Conservation (phyloP, 2,113 vertebrate genomes). For the Ranitomeya imitator region DNA sequence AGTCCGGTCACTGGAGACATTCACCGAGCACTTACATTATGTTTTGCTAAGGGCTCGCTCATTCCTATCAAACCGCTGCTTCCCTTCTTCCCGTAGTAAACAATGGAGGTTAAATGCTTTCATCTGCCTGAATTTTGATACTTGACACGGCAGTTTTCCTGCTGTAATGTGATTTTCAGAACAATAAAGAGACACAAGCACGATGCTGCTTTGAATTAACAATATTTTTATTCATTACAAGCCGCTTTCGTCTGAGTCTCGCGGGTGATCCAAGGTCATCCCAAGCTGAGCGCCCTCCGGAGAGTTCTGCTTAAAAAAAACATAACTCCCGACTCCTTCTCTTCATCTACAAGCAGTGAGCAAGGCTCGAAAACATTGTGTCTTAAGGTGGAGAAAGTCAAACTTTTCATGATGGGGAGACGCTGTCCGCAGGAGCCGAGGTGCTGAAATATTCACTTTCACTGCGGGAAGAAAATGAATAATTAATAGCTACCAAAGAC, state of each 20-base stretch:
- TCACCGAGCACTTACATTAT: neutral
- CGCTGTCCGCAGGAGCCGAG: neutral
- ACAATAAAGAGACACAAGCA: neutral
- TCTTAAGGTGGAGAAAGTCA: neutral
- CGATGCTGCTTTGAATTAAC: neutral
- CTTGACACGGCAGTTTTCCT: neutral
- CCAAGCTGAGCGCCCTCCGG: neutral
- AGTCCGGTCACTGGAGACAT: neutral
- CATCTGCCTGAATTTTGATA: conserved; percentile 3
- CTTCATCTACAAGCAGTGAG: neutral
- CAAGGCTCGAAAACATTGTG: neutral
- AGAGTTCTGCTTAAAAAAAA: neutral
- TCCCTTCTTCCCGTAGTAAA: neutral
- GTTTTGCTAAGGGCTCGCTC: neutral
- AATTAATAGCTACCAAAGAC: conserved; percentile 14
- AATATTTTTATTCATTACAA: neutral
- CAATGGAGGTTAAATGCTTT: conserved; percentile 1
- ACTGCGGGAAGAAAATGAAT: neutral
- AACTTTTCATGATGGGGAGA: neutral
- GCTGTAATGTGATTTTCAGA: neutral
- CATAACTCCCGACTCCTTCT: neutral
- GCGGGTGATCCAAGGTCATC: neutral
- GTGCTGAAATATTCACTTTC: neutral
- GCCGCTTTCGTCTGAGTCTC: neutral
- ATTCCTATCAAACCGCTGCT: neutral